Base-by-base conservation (phyloP, 2,888 invertebrate genomes). In the Notocelia uddmanniana region DNA sequence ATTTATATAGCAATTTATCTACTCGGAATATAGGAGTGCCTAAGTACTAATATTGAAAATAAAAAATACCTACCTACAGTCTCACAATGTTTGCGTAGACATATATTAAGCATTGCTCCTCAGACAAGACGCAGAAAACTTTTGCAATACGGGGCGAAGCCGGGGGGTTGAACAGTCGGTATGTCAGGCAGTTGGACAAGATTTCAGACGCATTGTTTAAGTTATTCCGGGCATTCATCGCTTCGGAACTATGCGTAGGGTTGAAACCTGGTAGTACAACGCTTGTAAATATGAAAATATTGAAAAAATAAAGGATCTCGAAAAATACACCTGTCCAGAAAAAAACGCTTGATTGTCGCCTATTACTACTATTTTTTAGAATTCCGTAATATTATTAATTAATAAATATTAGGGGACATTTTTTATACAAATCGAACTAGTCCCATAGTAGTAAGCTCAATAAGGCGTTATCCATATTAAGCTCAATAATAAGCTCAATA, bases 121-220 rank as follows among this genome's bases (percentile, higher is more conserved):
- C 74, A 69, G 74, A 58, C 57, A 64, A 58, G 75, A 64, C 54
- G 31, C 13, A 66, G 54, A 60, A 71, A 71, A 71, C 66, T 71
- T 71, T 71, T 21, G 66, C 71, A 71, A 71, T 71, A 71, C 54
- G 66, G 31, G 34, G 59, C 50, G 37, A 6, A 76, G 75, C 71
- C 74, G 72, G 75, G 75, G 83, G 84, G 89, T 90, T 85, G 87
- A 87, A 84, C 89, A 80, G 77, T 87, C 79, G 92, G 91, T 88
- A 93, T 92, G 89, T 89, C 89, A 86, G 82, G 86, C 90, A 89
- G 88, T 91, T 89, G 87, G 89, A 89, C 89, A 90, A 91, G 90
- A 90, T 91, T 91, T 91, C 91, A 91, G 91, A 91, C 91, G 88
- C 89, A 90, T 90, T 90, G 89, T 89, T 85, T 86, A 84, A 89